Evolutionary conservation across 2,888 invertebrate genomes (phyloP).

Genomic region (Baccha elongata): DNA sequence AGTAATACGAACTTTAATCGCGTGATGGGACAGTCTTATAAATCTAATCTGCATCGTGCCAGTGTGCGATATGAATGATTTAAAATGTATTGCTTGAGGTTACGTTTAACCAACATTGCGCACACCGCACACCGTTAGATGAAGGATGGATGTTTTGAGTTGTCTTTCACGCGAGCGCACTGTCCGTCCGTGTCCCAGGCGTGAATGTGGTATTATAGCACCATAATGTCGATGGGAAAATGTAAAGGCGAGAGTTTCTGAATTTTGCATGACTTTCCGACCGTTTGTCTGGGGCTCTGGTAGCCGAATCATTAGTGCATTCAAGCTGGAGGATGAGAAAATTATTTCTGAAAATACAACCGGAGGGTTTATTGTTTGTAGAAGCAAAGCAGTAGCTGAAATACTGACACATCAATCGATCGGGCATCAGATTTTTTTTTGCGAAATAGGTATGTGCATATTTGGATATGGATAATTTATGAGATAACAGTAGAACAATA

Average conservation of each 20-base stretch:
- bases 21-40: slow-evolving; percentile 58
- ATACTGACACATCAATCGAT: slow-evolving; percentile 68
- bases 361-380: slow-evolving; percentile 28
- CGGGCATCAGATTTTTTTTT: slow-evolving; percentile 20
- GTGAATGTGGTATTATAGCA: slow-evolving; percentile 66
- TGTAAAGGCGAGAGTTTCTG: slow-evolving; percentile 62
- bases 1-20: slow-evolving; percentile 32
- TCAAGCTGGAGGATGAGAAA: slow-evolving; percentile 66
- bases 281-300: slow-evolving; percentile 50
- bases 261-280: slow-evolving; percentile 67
- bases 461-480: background rate
- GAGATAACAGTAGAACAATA: background rate
- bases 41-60: slow-evolving; percentile 62
- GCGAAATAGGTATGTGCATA: background rate
- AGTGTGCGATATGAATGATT: slow-evolving; percentile 69
- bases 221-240: slow-evolving; percentile 66
- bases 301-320: slow-evolving; percentile 72
- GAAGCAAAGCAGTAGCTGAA: slow-evolving; percentile 50
- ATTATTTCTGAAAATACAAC: slow-evolving; percentile 62
- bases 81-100: slow-evolving; percentile 66
- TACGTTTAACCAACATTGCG: slow-evolving; percentile 67
- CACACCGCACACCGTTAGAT: slow-evolving; percentile 70
- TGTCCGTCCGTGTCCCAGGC: slow-evolving; percentile 49
- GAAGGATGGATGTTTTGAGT: slow-evolving; percentile 46
- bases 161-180: slow-evolving; percentile 60